Base-by-base conservation (phyloP, 2,888 invertebrate genomes). In the Noctua fimbriata region DNA sequence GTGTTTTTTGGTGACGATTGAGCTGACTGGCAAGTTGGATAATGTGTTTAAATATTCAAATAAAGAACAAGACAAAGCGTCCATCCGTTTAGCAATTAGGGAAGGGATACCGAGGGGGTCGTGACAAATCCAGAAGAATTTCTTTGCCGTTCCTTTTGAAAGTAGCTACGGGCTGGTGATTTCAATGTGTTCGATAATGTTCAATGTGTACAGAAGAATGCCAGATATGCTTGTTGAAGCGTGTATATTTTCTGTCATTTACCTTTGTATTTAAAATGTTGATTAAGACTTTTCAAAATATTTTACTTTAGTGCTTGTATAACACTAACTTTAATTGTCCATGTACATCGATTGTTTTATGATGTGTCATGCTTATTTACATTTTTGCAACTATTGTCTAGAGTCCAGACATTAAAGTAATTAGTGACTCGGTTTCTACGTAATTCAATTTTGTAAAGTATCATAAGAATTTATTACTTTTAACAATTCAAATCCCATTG, bases 391-490 rank as follows among this genome's bases (percentile, higher is more conserved):
- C 16, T 52, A 70, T 49, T 70, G 63, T 84, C 70, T 83, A 52
- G 63, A 72, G 76, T 66, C 65, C 55, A 69, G 47, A 69, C 69
- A 73, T 60, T 69, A 74, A 73, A 55, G 67, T 74, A 78, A 69
- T 79, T 69, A 75, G 75, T 66, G 60, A 75, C 41, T 70, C 36
- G n/a, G 70, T 78, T 83, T 65, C 74, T 73, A 73, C 70, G 75
- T 74, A 76, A 83, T 88, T 87, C 77, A 84, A 86, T 84, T 86
- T 76, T 70, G 69, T 86, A 83, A 87, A 87, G 81, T 78, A 80
- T 85, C 47, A n/a, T 41, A 69, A 18, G 63, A 73, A 84, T 77
- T 69, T 76, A 81, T 60, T 75, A 79, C 74, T 75, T 75, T 81
- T 69, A 75, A 70, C 67, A 32, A 79, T 85, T 83, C 77, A 74